These are phyloP conservation scores for Ceratosolen solmsi DNA, from an alignment of 1,140 invertebrate species.

Conservation along the genomic window DNA sequence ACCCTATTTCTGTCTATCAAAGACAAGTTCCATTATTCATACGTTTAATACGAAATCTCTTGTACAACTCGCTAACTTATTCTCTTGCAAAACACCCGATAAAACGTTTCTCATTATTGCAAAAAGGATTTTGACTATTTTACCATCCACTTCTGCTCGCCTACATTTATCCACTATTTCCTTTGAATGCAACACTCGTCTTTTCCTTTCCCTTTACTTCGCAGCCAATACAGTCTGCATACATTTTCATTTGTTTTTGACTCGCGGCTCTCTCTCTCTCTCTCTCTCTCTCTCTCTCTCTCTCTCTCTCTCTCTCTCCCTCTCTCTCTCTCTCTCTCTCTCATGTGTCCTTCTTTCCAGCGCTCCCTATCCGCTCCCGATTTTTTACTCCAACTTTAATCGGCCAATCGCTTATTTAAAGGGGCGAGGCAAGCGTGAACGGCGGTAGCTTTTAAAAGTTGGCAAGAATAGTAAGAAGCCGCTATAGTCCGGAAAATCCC, in stretches of 20 bases:
- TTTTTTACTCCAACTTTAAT: background rate
- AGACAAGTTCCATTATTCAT: background rate
- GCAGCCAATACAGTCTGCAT: too few species aligned
- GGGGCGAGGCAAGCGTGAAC: background rate
- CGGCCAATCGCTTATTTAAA: constrained; percentile 16
- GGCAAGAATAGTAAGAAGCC: background rate
- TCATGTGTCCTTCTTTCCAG: background rate
- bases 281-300: background rate
- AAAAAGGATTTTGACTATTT: background rate
- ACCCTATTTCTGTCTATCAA: background rate
- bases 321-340: background rate
- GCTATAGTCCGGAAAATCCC: constrained; percentile 7
- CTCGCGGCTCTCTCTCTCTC: background rate
- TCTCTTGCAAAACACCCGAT: background rate
- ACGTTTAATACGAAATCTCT: background rate
- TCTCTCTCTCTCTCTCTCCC: background rate
- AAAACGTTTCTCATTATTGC: background rate
- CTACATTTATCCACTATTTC: background rate
- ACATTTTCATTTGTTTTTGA: too few species aligned
- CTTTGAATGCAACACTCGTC: background rate
- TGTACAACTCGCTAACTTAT: background rate
- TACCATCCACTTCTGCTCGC: background rate
- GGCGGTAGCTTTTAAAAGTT: background rate
- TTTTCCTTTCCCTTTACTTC: background rate
- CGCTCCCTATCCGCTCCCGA: background rate